phyloP scores from a whole-genome alignment of 2,888 invertebrate genomes.

The Rhabditoides inermis region DNA sequence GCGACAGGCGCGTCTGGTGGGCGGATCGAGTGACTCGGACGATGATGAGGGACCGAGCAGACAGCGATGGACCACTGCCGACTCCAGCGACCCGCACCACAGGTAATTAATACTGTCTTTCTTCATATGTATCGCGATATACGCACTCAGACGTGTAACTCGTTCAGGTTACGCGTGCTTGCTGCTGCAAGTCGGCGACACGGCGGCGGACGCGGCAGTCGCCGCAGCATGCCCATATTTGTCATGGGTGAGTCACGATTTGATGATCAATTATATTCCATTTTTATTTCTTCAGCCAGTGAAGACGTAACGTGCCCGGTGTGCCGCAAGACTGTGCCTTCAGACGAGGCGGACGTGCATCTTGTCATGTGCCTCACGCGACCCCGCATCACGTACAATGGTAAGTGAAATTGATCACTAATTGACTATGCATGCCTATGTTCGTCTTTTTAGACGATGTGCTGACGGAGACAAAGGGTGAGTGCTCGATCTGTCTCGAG shows the following conservation, averaged over 20 bases:
- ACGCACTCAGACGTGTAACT: too few relatives aligned
- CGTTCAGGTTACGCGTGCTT: too few relatives aligned
- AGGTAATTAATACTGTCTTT: background rate
- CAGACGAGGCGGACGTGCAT: slow-evolving; percentile 97
- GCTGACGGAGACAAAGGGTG: slow-evolving; percentile 87
- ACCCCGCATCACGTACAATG: slow-evolving; percentile 95
- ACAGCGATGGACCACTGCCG: slow-evolving; percentile 17
- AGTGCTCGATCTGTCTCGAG: slow-evolving; percentile 97
- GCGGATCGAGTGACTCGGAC: slow-evolving; percentile 23
- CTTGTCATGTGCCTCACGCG: slow-evolving; percentile 98
- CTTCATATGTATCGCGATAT: slow-evolving; percentile 8
- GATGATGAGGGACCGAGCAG: slow-evolving; percentile 17
- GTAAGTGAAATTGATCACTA: slow-evolving; percentile 60
- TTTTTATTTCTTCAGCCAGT: background rate
- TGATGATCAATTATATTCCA: background rate
- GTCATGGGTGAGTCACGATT: slow-evolving; percentile 18
- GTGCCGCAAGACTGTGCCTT: slow-evolving; percentile 93
- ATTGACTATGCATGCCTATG: background rate
- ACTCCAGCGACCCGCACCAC: background rate
- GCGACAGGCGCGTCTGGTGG: slow-evolving; percentile 16
- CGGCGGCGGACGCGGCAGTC: slow-evolving; percentile 20
- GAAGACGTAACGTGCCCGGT: slow-evolving; percentile 96
- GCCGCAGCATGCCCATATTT: slow-evolving; percentile 25
- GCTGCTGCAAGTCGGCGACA: too few relatives aligned
- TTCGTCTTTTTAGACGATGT: slow-evolving; percentile 76